A percentile compares a stretch with the other conserved stretches of the same genome.
Conservation (phyloP, 2,113 vertebrate genomes). For the Ursus arctos region DNA sequence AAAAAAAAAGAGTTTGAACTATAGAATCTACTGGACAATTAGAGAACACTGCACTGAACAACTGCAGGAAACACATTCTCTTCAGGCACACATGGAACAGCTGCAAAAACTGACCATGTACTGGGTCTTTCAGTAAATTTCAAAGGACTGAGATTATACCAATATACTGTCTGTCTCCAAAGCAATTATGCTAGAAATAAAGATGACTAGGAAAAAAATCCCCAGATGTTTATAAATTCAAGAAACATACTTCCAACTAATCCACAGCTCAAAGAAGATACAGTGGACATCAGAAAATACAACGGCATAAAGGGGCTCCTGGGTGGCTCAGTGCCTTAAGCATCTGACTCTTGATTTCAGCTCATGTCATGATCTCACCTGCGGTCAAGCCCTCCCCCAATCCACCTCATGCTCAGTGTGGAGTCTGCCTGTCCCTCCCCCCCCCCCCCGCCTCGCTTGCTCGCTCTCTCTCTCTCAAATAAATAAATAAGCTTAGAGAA, state of each 20-base stretch:
- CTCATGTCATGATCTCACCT: not conserved
- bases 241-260: not conserved
- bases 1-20: not conserved
- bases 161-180: not conserved
- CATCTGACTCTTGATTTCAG: not conserved
- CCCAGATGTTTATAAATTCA: not conserved
- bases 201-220: not conserved
- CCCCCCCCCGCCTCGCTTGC: not conserved
- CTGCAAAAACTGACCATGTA: not conserved
- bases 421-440: not conserved
- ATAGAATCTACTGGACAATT: not conserved
- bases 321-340: not conserved
- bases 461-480: not conserved
- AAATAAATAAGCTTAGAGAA: too few species aligned
- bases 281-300: not conserved
- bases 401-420: not conserved
- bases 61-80: not conserved
- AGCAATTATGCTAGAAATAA: not conserved
- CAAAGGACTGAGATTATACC: conserved; percentile 29
- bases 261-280: not conserved
- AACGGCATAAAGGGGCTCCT: not conserved
- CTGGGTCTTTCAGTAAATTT: not conserved
- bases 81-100: not conserved
- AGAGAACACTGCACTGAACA: not conserved
- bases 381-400: too few species aligned